These are phyloP conservation scores for Parelbella ahira DNA, from an alignment of 2,888 invertebrate species.

Conservation along the genomic window DNA sequence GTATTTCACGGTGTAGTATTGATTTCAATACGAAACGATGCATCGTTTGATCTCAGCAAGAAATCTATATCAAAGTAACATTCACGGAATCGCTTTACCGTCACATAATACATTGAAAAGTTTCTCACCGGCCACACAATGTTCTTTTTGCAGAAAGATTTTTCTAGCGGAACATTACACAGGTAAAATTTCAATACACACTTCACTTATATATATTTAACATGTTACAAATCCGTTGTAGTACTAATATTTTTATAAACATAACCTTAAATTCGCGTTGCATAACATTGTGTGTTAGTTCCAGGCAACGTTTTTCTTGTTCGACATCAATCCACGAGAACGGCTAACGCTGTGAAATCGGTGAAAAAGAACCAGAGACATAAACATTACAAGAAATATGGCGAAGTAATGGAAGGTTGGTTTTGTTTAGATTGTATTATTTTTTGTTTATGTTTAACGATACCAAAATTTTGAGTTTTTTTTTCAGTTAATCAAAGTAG, in stretches of 20 bases:
- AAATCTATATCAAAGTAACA: constrained; percentile 62
- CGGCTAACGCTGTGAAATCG: constrained; percentile 56
- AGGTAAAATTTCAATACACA: constrained; percentile 44
- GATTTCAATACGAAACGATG: too few species aligned
- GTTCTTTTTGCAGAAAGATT: constrained; percentile 66
- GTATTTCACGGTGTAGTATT: too few species aligned
- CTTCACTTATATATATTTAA: too few species aligned
- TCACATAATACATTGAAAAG: constrained; percentile 44
- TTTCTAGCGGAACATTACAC: constrained; percentile 50
- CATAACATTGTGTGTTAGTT: constrained; percentile 58
- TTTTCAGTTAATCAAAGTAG: constrained; percentile 82
- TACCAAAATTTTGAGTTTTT: too few species aligned
- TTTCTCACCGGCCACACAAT: constrained; percentile 57
- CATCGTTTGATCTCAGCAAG: constrained; percentile 66
- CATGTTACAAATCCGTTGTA: too few species aligned
- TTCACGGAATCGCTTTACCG: constrained; percentile 50
- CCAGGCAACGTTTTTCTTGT: constrained; percentile 50
- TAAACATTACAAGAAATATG: constrained; percentile 79
- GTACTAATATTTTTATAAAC: constrained; percentile 33
- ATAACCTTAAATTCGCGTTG: constrained; percentile 53
- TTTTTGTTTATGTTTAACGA: too few species aligned
- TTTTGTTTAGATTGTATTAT: too few species aligned
- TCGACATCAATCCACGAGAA: constrained; percentile 68
- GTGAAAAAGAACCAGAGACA: constrained; percentile 67
- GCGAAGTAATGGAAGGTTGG: constrained; percentile 85